phyloP scores from a whole-genome alignment of 2,113 vertebrate species.

The Fukomys damarensis region DNA sequence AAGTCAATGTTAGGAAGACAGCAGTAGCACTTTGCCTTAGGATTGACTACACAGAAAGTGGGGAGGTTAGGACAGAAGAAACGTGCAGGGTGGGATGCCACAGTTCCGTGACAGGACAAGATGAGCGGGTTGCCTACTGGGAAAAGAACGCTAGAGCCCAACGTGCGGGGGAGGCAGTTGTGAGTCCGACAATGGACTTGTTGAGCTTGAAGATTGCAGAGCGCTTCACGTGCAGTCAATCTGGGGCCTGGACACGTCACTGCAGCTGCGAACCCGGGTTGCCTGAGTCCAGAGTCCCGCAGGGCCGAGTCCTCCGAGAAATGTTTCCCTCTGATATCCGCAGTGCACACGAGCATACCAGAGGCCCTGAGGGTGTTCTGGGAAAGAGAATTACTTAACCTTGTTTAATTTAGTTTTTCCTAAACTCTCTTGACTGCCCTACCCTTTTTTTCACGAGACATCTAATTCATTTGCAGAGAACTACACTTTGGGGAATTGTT shows the following conservation, averaged over 20 bases:
- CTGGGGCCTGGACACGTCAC: not conserved
- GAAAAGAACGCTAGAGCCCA: not conserved
- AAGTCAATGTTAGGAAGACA: not conserved
- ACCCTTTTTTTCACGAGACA: not conserved
- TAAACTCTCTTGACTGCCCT: not conserved
- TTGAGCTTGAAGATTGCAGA: not conserved
- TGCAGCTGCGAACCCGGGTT: not conserved
- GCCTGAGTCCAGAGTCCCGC: not conserved
- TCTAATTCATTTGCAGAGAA: slow-evolving; percentile 27
- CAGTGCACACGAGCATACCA: not conserved
- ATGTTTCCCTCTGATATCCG: not conserved
- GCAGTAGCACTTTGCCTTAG: not conserved
- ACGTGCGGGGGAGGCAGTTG: not conserved
- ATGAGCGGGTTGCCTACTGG: not conserved
- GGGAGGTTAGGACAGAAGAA: not conserved
- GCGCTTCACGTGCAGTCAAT: not conserved
- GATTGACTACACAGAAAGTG: too few species aligned
- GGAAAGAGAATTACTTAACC: not conserved
- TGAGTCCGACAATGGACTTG: not conserved
- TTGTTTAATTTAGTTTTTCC: not conserved
- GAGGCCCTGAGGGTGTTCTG: not conserved
- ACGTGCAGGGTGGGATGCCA: too few species aligned
- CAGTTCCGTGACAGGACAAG: not conserved
- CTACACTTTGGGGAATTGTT: not conserved
- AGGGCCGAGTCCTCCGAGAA: not conserved